These are phyloP conservation scores for Brachirus orientalis DNA, from an alignment of 2,113 vertebrate genomes.

Conservation along the genomic window DNA sequence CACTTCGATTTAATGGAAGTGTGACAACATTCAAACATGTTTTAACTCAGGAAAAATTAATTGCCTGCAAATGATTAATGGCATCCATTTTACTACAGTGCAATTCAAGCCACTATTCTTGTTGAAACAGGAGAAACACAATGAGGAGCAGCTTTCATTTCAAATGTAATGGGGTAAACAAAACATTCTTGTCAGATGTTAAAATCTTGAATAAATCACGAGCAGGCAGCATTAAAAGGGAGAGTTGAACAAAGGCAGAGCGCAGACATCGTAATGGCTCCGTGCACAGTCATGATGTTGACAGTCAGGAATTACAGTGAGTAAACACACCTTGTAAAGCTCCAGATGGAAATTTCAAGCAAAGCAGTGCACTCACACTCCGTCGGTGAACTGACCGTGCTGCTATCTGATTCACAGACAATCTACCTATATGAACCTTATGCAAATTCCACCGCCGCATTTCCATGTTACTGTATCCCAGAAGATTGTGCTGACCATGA, in stretches of 20 bases:
- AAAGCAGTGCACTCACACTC: conserved; percentile 11
- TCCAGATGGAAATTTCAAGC: conserved; percentile 21
- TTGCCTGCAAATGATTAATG: no score
- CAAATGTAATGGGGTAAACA: neutral
- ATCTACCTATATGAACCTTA: no score
- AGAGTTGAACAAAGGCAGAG: neutral
- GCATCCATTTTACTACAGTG: neutral
- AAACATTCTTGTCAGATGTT: neutral
- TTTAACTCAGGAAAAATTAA: neutral
- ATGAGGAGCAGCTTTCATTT: neutral
- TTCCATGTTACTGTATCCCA: no score
- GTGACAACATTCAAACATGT: no score
- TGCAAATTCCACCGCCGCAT: no score
- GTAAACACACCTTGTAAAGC: conserved; percentile 7
- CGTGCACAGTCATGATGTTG: neutral
- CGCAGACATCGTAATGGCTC: neutral
- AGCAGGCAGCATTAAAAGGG: neutral
- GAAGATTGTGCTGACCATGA: no score
- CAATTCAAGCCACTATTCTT: neutral
- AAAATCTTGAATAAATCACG: neutral
- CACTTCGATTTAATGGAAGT: no score
- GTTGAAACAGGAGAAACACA: neutral
- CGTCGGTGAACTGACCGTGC: neutral
- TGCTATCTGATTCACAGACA: no score
- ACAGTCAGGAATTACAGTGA: neutral